Conservation (phyloP, 2,113 vertebrate species). For the Neoarius graeffei region DNA sequence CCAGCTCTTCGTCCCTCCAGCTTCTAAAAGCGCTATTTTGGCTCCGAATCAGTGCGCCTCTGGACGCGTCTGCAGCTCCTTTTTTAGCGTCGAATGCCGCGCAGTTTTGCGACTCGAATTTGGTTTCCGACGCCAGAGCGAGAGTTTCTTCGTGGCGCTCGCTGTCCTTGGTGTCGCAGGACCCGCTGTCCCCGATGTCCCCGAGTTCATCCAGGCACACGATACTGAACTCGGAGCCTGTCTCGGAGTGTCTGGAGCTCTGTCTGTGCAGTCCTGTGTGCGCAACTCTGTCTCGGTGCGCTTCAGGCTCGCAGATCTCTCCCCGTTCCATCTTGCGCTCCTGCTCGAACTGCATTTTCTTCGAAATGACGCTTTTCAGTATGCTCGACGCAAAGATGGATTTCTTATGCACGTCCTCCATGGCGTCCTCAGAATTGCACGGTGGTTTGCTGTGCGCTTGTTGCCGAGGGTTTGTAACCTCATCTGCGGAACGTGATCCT, state of each 20-base stretch:
- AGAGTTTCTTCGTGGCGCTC: conserved; percentile 57
- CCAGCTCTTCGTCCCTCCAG: conserved; percentile 88
- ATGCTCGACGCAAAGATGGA: conserved; percentile 89
- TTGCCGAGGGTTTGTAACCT: conserved; percentile 72
- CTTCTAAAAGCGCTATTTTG: conserved; percentile 95
- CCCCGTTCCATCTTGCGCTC: conserved; percentile 96
- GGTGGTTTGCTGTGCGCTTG: conserved; percentile 61
- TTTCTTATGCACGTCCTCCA: conserved; percentile 82
- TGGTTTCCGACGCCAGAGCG: conserved; percentile 56
- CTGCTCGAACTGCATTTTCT: conserved; percentile 95
- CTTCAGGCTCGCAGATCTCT: conserved; percentile 79
- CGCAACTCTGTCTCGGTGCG: conserved; percentile 60
- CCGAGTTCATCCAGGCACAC: conserved; percentile 70
- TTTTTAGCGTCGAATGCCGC: conserved; percentile 80
- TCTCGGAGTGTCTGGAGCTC: conserved; percentile 78
- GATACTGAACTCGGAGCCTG: conserved; percentile 75
- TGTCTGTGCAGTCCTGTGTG: conserved; percentile 70
- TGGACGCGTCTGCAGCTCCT: conserved; percentile 81
- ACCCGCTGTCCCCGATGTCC: conserved; percentile 68
- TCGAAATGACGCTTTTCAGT: conserved; percentile 94
- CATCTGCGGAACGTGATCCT: conserved; percentile 78
- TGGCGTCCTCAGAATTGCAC: conserved; percentile 62
- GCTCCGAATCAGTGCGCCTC: conserved; percentile 85
- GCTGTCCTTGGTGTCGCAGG: conserved; percentile 75
- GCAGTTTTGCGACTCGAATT: conserved; percentile 65